These are phyloP conservation scores for Lota lota DNA, from an alignment of 2,113 vertebrate species.

Conservation along the genomic window DNA sequence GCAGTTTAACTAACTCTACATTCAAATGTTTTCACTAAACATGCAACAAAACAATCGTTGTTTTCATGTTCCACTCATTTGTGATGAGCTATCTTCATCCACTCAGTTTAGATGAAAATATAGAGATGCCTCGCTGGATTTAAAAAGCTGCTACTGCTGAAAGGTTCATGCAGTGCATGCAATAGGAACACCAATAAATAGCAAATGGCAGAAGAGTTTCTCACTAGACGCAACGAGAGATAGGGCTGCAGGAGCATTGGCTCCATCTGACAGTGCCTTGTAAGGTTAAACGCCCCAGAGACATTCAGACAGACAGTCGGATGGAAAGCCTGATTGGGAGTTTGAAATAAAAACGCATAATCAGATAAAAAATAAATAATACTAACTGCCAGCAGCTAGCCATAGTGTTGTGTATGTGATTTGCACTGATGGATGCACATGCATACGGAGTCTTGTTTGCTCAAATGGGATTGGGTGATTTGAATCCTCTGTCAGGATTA, in stretches of 20 bases:
- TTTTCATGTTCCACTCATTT: no score
- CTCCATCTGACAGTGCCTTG: slow-evolving; percentile 41
- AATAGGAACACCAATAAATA: slow-evolving; percentile 7
- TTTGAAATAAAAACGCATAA: slow-evolving; percentile 46
- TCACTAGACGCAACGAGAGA: slow-evolving; percentile 29
- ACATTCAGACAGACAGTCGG: slow-evolving; percentile 47
- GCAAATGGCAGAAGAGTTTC: slow-evolving; percentile 26
- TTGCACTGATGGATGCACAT: slow-evolving; percentile 34
- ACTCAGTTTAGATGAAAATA: slow-evolving; percentile 38
- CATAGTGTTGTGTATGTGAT: slow-evolving; percentile 20
- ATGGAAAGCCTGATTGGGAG: slow-evolving; percentile 51
- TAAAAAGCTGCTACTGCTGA: slow-evolving; percentile 21
- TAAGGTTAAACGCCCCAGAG: slow-evolving; percentile 52
- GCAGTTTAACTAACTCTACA: no score
- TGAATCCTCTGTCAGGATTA: slow-evolving; percentile 59
- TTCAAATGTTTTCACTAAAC: no score
- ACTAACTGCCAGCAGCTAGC: slow-evolving; percentile 25
- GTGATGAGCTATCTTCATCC: slow-evolving; percentile 32
- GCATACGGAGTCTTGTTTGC: slow-evolving; percentile 40
- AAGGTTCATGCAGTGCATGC: slow-evolving; percentile 17
- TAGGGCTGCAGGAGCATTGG: slow-evolving; percentile 23
- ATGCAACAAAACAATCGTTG: no score
- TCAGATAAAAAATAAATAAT: slow-evolving; percentile 35
- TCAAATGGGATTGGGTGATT: slow-evolving; percentile 35
- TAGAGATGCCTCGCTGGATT: slow-evolving; percentile 26